Conservation (phyloP, 1,140 invertebrate species). For the Agraylea sexmaculata region DNA sequence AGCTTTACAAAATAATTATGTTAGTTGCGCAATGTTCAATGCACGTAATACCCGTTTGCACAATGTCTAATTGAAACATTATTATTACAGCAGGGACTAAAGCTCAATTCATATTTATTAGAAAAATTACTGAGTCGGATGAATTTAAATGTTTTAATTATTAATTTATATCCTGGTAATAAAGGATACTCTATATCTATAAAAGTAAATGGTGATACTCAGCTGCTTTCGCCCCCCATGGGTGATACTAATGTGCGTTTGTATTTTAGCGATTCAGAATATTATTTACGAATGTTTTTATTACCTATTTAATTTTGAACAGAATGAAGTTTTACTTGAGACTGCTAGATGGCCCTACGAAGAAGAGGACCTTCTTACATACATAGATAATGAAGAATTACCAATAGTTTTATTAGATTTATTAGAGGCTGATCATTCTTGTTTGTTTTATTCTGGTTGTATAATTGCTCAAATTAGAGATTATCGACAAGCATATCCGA, state of each 20-base stretch:
- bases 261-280: conserved; percentile 23
- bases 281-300: conserved; percentile 13
- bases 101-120: conserved; percentile 66
- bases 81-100: conserved; percentile 47
- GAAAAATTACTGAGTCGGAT: conserved; percentile 75
- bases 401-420: conserved; percentile 77
- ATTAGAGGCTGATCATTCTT: conserved; percentile 64
- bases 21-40: conserved; percentile 25
- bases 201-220: conserved; percentile 44
- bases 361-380: conserved; percentile 62
- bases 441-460: conserved; percentile 83
- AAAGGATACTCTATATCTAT: conserved; percentile 83
- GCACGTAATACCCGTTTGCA: not conserved
- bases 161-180: conserved; percentile 83
- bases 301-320: conserved; percentile 23
- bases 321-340: conserved; percentile 54
- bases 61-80: conserved; percentile 7
- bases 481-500: conserved; percentile 65
- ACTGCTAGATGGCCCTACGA: conserved; percentile 66
- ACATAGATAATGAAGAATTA: conserved; percentile 75
- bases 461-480: conserved; percentile 85
- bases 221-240: conserved; percentile 27
- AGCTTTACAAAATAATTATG: conserved; percentile 34
- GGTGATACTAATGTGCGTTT: conserved; percentile 26
- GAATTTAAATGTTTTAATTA: conserved; percentile 74